Evolutionary conservation across 2,888 invertebrate genomes (phyloP).

Genomic region (Auanema freiburgensis): DNA sequence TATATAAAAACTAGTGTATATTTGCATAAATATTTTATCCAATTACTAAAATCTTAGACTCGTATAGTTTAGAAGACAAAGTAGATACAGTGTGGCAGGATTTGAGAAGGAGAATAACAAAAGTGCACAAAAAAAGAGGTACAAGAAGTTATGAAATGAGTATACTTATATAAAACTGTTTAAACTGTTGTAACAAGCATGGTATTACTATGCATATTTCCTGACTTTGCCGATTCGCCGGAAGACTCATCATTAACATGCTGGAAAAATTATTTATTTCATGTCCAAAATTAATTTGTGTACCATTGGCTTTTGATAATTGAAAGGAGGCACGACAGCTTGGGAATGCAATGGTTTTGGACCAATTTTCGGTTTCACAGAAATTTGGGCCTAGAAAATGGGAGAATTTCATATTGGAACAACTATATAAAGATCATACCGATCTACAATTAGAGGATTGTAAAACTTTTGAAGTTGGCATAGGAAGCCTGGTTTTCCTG

Average conservation of each 20-base stretch:
- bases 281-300: neutral
- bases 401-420: too few species aligned
- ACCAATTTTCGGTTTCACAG: conserved; percentile 6
- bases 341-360: conserved; percentile 17
- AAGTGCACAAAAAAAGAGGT: too few species aligned
- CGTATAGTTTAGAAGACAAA: too few species aligned
- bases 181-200: conserved; percentile 3
- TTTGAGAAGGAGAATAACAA: too few species aligned
- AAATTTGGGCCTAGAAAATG: neutral
- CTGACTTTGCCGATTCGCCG: neutral
- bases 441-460: conserved; percentile 1
- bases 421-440: too few species aligned
- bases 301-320: conserved; percentile 18
- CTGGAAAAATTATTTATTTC: neutral
- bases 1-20: too few species aligned
- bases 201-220: neutral
- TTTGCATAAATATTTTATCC: too few species aligned
- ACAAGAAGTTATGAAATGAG: too few species aligned
- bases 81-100: too few species aligned
- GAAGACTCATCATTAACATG: neutral
- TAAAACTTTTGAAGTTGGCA: conserved; percentile 7
- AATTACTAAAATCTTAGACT: too few species aligned
- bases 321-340: conserved; percentile 18
- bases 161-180: neutral
- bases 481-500: conserved; percentile 8